Base-by-base conservation (phyloP, 2,797 vertebrate species). In the Hylomyscus alleni region DNA sequence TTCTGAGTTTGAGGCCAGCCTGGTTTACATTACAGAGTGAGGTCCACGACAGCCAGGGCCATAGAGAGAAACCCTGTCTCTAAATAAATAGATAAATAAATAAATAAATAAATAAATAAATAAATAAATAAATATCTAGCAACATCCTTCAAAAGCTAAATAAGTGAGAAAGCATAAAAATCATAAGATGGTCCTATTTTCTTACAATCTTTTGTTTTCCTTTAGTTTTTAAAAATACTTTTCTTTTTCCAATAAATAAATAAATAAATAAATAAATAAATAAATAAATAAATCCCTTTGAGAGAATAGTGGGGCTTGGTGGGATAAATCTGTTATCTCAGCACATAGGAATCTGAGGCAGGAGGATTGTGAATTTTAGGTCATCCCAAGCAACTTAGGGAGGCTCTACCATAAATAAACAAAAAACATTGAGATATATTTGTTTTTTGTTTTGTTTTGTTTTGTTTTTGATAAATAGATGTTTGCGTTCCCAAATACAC, bases 401-500 rank as follows among this genome's bases (percentile, higher is more conserved):
- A 72, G 34, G 34, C 15, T 15, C n/a, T 20, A 26, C 26, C 52
- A 40, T 40, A 82, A 56, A 34, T 54, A 34, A 84, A 50, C 29
- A 67, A 65, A 84, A 65, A 47, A 20, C 10, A 73, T 6, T 54
- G 22, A 87, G 69, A 7, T 37, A 2, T 3, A 7, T 34, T 85
- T 69, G 8, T 3, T 12, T 31, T 12, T 34, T 62, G 20, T 1
- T 62, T 47, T 65, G 44, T 44, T 12, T 31, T 20, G 34, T 62
- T 34, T 1, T 62, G 34, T 65, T 22, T n/a, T 81, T 52, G 19
- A 31, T 65, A 90, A 86, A 81, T 10, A 31, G 87, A 90, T 6
- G 8, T 89, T 72, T 67, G 17, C 44, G 56, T 60, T 95, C 31
- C 75, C 85, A 94, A 94, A 86, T 86, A 65, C 44, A 77, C 90